phyloP scores from a whole-genome alignment of 1,140 invertebrate genomes.

The Asobara japonica region DNA sequence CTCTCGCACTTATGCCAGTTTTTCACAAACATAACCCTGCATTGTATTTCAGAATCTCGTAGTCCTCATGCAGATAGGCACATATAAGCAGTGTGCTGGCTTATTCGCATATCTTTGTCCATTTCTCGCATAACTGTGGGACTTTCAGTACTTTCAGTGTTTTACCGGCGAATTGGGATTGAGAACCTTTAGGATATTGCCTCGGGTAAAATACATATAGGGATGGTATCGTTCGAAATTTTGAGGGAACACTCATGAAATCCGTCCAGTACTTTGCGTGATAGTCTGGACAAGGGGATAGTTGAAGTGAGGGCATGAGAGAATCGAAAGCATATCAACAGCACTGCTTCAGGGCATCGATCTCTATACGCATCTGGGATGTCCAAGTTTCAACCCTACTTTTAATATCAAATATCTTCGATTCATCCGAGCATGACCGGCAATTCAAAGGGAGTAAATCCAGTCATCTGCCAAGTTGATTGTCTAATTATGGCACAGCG shows the following conservation, averaged over 20 bases:
- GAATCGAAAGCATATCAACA: too few species aligned
- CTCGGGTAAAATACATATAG: background rate
- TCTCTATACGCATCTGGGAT: background rate
- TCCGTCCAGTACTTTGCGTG: background rate
- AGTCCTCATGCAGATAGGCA: too few species aligned
- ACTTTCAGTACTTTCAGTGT: too few species aligned
- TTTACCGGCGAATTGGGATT: too few species aligned
- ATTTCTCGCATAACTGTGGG: too few species aligned
- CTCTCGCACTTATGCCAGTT: too few species aligned
- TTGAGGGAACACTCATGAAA: background rate
- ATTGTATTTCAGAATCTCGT: too few species aligned
- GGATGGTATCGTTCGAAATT: background rate
- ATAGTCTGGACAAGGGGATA: background rate
- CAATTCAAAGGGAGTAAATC: background rate
- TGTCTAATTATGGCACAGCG: slow-evolving; percentile 45
- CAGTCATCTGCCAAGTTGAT: slow-evolving; percentile 40
- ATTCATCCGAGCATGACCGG: background rate
- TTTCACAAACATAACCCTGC: too few species aligned
- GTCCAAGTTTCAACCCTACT: slow-evolving; percentile 23
- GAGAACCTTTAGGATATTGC: background rate
- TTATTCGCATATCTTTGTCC: too few species aligned
- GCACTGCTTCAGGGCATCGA: too few species aligned
- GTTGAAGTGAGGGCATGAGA: background rate
- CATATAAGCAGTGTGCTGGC: too few species aligned
- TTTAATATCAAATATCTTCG: slow-evolving; percentile 4